Evolutionary conservation across 2,888 invertebrate species (phyloP).

Genomic region (Eupithecia centaureata): DNA sequence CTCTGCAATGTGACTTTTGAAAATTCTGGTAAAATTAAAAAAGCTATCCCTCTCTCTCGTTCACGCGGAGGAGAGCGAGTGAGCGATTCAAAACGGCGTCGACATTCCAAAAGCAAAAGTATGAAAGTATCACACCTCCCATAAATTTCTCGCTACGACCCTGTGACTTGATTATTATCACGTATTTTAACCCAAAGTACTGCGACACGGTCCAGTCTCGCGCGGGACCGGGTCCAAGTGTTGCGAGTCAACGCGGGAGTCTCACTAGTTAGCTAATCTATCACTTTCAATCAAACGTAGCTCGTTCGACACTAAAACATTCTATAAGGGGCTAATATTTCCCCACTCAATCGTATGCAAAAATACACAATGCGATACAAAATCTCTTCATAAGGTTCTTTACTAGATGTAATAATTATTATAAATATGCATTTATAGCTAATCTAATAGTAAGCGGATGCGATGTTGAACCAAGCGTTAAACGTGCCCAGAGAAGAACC

Average conservation of each 20-base stretch:
- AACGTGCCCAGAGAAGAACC: background rate
- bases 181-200: slow-evolving; percentile 32
- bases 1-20: too few relatives aligned
- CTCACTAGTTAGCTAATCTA: slow-evolving; percentile 31
- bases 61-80: background rate
- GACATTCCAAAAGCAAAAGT: background rate
- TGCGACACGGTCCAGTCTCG: slow-evolving; percentile 36
- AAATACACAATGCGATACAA: slow-evolving; percentile 69
- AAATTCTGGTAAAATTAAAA: too few relatives aligned
- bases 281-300: slow-evolving; percentile 33
- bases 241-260: slow-evolving; percentile 22
- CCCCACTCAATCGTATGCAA: slow-evolving; percentile 61
- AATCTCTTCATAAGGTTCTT: slow-evolving; percentile 71
- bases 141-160: slow-evolving; percentile 41
- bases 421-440: slow-evolving; percentile 62
- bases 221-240: background rate
- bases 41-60: background rate
- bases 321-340: slow-evolving; percentile 35
- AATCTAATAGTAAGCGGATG: slow-evolving; percentile 56
- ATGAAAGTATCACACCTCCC: slow-evolving; percentile 35
- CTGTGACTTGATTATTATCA: slow-evolving; percentile 46
- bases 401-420: slow-evolving; percentile 46
- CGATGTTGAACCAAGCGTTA: slow-evolving; percentile 42
- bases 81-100: slow-evolving; percentile 14
- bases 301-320: slow-evolving; percentile 32